These are phyloP conservation scores for Pocillopora verrucosa DNA, from an alignment of 64 coral and sea anemone species.

Conservation along the genomic window DNA sequence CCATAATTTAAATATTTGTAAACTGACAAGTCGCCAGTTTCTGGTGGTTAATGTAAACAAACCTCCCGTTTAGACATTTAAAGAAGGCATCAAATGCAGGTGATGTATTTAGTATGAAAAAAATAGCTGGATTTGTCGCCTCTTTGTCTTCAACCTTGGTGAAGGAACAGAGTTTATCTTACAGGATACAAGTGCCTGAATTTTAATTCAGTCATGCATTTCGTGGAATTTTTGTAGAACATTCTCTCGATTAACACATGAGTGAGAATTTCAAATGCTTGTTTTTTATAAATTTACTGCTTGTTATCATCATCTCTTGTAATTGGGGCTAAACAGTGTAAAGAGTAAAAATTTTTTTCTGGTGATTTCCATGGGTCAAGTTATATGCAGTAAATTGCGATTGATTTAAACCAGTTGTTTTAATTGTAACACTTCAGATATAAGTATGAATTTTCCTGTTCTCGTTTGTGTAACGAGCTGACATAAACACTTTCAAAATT, in stretches of 20 bases:
- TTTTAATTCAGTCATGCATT: no score
- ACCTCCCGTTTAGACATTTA: neutral
- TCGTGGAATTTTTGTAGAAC: no score
- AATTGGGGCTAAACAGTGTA: no score
- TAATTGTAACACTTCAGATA: neutral
- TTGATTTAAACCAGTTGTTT: neutral
- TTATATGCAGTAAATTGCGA: neutral
- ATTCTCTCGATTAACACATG: no score
- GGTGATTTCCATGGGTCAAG: neutral
- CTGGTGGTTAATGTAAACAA: neutral
- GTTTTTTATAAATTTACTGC: no score
- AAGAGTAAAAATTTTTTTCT: neutral
- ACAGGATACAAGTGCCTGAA: no score
- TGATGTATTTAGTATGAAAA: neutral
- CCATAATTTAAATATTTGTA: neutral
- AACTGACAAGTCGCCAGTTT: neutral
- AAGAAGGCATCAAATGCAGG: neutral
- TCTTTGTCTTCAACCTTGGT: neutral
- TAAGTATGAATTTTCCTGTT: neutral
- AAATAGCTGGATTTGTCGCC: neutral
- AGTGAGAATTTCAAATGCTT: no score
- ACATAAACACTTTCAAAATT: no score
- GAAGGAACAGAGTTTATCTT: no score
- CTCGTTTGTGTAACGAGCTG: neutral
- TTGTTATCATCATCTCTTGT: no score